Conservation (phyloP, 2,797 vertebrate species). For the Silurus lanzhouensis region DNA sequence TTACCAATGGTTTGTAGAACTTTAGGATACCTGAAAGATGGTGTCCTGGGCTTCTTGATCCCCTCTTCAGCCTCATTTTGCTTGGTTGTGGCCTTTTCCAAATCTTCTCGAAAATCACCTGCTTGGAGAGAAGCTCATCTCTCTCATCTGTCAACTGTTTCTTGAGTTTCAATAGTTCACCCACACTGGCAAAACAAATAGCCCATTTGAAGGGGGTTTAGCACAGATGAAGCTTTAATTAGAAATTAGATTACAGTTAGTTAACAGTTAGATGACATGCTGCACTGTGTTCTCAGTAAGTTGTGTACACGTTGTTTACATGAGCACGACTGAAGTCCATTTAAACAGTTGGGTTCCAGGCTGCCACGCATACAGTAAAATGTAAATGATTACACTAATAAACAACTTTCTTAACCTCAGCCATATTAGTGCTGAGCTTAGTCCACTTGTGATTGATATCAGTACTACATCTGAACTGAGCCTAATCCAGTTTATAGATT, state of each 20-base stretch:
- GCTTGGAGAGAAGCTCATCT: constrained; percentile 79
- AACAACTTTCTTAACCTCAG: background rate
- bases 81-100: constrained; percentile 67
- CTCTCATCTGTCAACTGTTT: constrained; percentile 84
- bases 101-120: constrained; percentile 80
- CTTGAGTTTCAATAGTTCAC: constrained; percentile 80
- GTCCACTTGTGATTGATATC: background rate
- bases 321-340: constrained; percentile 2
- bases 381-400: background rate
- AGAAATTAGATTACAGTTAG: background rate
- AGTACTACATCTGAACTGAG: background rate
- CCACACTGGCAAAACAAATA: constrained; percentile 70
- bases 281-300: constrained; percentile 7
- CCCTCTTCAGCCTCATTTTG: constrained; percentile 79
- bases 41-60: constrained; percentile 73
- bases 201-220: background rate
- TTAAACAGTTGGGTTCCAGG: constrained; percentile 1
- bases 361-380: background rate
- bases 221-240: constrained; percentile 11
- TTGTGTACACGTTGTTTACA: background rate
- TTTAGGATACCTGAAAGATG: constrained; percentile 77
- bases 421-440: background rate
- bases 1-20: background rate
- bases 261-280: background rate
- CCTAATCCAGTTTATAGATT: background rate